A percentile compares a stretch with the other conserved stretches of the same genome.
Evolutionary conservation across 2,888 invertebrate genomes (phyloP).

Genomic region (Proisotoma minuta): DNA sequence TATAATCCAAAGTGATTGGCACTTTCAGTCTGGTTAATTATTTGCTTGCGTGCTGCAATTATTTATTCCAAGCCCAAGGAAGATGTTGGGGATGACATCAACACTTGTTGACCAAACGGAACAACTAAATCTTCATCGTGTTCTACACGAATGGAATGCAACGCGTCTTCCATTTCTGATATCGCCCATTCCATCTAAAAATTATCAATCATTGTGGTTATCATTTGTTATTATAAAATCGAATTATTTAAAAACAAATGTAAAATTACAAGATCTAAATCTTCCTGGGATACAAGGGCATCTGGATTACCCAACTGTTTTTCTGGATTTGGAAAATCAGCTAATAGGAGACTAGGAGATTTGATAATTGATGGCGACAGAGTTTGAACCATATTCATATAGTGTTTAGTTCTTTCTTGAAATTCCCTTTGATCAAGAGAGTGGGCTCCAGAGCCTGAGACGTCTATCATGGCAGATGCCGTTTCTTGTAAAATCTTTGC

Average conservation of each 20-base stretch:
- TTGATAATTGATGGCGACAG: slow-evolving; percentile 40
- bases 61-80: slow-evolving; percentile 8
- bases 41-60: neutral
- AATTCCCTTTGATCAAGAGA: slow-evolving; percentile 47
- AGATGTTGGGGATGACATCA: slow-evolving; percentile 30
- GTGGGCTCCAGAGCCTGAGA: slow-evolving; percentile 46
- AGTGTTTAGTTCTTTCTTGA: slow-evolving; percentile 46
- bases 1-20: slow-evolving; percentile 21
- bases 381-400: slow-evolving; percentile 42
- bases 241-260: neutral
- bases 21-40: slow-evolving; percentile 36
- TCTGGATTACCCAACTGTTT: slow-evolving; percentile 44
- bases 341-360: slow-evolving; percentile 36
- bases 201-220: slow-evolving; percentile 6
- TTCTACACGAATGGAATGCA: slow-evolving; percentile 46
- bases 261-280: slow-evolving; percentile 40
- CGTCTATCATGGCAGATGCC: slow-evolving; percentile 47
- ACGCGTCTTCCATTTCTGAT: slow-evolving; percentile 42
- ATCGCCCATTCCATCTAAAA: slow-evolving; percentile 46
- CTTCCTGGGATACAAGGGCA: slow-evolving; percentile 43
- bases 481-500: slow-evolving; percentile 47
- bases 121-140: slow-evolving; percentile 46
- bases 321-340: slow-evolving; percentile 46
- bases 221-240: neutral
- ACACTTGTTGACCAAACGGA: slow-evolving; percentile 38